A percentile compares a stretch with the other conserved stretches of the same genome.
Evolutionary conservation across 2,888 invertebrate species (phyloP).

Genomic region (Microdon myrmicae): DNA sequence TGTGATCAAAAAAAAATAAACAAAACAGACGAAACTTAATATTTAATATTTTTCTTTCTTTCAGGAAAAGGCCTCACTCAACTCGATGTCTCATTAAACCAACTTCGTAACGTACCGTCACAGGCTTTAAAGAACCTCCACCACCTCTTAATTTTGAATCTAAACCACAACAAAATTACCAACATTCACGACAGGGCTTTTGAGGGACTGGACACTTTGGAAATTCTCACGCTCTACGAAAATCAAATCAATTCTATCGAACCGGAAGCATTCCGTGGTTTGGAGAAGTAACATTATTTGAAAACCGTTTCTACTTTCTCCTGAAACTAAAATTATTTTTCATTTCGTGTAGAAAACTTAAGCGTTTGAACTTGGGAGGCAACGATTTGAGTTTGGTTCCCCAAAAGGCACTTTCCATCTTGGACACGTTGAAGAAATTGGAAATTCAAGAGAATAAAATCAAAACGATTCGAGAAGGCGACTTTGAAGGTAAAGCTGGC

Average conservation of each 20-base stretch:
- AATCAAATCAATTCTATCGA: conserved; percentile 84
- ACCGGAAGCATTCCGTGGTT: conserved; percentile 84
- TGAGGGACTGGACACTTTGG: conserved; percentile 85
- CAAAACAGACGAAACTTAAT: too few relatives aligned
- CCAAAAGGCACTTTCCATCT: conserved; percentile 80
- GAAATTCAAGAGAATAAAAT: conserved; percentile 91
- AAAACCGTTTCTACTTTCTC: conserved; percentile 4
- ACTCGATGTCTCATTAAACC: conserved; percentile 88
- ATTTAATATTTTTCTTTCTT: too few relatives aligned
- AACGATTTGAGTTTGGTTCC: conserved; percentile 83
- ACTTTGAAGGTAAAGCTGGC: conserved; percentile 79
- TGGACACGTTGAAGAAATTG: conserved; percentile 84
- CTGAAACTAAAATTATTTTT: not conserved
- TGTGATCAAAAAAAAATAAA: too few relatives aligned
- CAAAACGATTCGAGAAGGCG: conserved; percentile 79
- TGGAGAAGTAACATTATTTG: conserved; percentile 77
- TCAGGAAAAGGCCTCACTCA: conserved; percentile 87
- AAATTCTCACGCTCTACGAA: conserved; percentile 88
- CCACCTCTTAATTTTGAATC: conserved; percentile 85
- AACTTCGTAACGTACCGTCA: conserved; percentile 82
- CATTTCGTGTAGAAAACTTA: conserved; percentile 73
- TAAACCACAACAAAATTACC: conserved; percentile 88
- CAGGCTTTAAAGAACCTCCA: conserved; percentile 82
- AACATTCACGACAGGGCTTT: conserved; percentile 84
- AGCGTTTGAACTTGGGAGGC: conserved; percentile 85